A percentile compares a stretch with the other conserved stretches of the same genome.
phyloP scores from a whole-genome alignment of 35 echinoderm and acorn worm species.

The Ophioderma brevispina region DNA sequence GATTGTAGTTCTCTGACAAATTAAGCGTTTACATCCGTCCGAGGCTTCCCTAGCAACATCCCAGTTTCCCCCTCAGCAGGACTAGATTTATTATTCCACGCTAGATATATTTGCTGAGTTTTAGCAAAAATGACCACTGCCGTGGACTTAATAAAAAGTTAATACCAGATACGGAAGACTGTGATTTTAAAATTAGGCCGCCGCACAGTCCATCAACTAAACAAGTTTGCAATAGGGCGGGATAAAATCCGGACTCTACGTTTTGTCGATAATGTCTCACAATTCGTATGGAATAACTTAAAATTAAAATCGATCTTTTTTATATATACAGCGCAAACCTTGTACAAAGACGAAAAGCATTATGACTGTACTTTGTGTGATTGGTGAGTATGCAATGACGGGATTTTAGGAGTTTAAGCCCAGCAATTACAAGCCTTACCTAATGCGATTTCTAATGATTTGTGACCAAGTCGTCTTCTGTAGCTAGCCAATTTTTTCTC shows the following conservation, averaged over 20 bases:
- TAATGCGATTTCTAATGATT: too few relatives aligned
- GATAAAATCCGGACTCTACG: not conserved
- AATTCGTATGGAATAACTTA: not conserved
- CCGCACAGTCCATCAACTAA: not conserved
- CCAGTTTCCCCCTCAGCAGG: too few relatives aligned
- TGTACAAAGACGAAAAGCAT: too few relatives aligned
- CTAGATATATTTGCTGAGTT: not conserved
- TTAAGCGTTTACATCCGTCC: not conserved
- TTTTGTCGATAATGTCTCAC: not conserved
- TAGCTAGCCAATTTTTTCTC: too few relatives aligned
- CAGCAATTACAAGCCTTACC: too few relatives aligned
- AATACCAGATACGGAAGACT: not conserved
- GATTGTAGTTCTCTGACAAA: not conserved
- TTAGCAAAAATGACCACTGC: constrained; percentile 2
- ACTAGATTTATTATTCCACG: not conserved
- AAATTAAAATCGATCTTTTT: constrained; percentile 7
- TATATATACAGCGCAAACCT: not conserved
- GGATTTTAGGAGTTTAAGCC: too few relatives aligned
- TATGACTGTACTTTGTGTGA: too few relatives aligned
- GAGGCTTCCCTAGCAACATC: too few relatives aligned
- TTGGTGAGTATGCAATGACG: too few relatives aligned
- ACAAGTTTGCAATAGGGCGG: constrained; percentile 2
- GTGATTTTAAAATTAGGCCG: constrained; percentile 4
- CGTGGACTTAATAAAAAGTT: constrained; percentile 1
- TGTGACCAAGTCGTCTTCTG: too few relatives aligned